Evolutionary conservation across 2,888 invertebrate genomes (phyloP), one percentile per base, ranked within the genome.

Genomic region (Nephrotoma guestfalica): DNA sequence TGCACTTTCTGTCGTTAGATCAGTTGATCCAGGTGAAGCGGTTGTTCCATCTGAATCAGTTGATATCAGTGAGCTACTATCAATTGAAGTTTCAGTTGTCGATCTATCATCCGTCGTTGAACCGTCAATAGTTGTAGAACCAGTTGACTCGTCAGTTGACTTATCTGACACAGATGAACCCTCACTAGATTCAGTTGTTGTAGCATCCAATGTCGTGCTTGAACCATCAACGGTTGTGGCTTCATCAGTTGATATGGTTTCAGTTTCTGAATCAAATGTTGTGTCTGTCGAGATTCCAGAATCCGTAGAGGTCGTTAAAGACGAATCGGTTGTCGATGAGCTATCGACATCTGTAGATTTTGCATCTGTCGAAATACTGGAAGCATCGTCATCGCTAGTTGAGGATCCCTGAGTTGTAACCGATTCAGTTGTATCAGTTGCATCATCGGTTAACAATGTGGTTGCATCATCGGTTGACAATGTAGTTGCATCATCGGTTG

Each of bases 161-260:
- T n/a, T 84, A 84, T 84, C 84, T 41, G 84, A 41, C 0, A n/a
- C n/a, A 6, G 84, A 41, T 5, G 41, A 41, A 7, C 11, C 30
- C 18, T 15, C 42, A 84, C 84, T 84, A 5, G n/a, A 7, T 41
- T 84, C 84, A 84, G 84, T 84, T 6, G 41, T 84, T 84, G 15
- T 13, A 6, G 88, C 7, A 89, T 84, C 30, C 9, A 1, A 6
- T 5, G 42, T 85, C 9, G 85, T 18, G 18, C 42, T 85, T 30
- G 11, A 40, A 6, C 89, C 89, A 57, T 89, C 89, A 9, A 89
- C 88, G 6, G 89, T 87, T 83, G 85, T 86, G 4, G 88, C 87
- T n/a, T 41, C 41, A 86, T 88, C 88, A 41, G 89, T 87, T 30
- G 88, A 87, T 88, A 86, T 87, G 30, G 30, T 30, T 30, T 85